Evolutionary conservation across 2,113 vertebrate genomes (phyloP).

Genomic region (Trematomus loennbergii): DNA sequence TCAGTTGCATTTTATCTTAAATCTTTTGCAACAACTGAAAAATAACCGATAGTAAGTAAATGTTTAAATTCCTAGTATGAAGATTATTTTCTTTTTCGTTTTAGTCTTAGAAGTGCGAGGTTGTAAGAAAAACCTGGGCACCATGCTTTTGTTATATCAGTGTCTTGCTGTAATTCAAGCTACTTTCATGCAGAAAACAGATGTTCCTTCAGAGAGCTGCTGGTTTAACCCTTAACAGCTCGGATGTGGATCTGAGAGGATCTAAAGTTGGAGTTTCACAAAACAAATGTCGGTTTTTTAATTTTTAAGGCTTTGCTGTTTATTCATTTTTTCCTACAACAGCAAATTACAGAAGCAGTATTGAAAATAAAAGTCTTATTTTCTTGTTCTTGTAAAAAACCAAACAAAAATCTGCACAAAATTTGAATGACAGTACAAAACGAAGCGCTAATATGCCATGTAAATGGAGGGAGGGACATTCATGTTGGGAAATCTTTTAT

Average conservation of each 20-base stretch:
- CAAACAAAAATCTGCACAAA: constrained; percentile 80
- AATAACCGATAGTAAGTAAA: constrained; percentile 16
- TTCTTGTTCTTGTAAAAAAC: constrained; percentile 76
- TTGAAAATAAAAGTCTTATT: constrained; percentile 87
- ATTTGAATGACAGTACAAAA: constrained; percentile 84
- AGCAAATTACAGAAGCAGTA: constrained; percentile 89
- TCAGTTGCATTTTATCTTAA: constrained; percentile 2
- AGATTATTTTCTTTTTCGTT: too few relatives aligned
- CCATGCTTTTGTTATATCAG: constrained; percentile 3
- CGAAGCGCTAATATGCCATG: constrained; percentile 76
- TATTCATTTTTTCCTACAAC: constrained; percentile 82
- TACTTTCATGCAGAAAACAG: constrained; percentile 26
- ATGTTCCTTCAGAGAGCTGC: constrained; percentile 24
- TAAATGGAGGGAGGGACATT: constrained; percentile 70
- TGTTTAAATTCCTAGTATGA: neutral
- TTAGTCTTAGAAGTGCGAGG: too few relatives aligned
- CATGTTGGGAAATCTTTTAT: constrained; percentile 78
- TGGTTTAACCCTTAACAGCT: constrained; percentile 18
- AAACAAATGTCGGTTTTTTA: constrained; percentile 61
- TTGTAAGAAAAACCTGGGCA: constrained; percentile 10
- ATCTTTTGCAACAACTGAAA: constrained; percentile 4
- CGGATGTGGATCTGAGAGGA: neutral
- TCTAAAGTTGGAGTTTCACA: constrained; percentile 28
- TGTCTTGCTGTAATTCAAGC: constrained; percentile 20
- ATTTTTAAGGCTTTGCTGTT: constrained; percentile 87